A percentile compares a stretch with the other conserved stretches of the same genome.
Conservation (phyloP, 2,888 invertebrate genomes). For the Drosophila quinaria region DNA sequence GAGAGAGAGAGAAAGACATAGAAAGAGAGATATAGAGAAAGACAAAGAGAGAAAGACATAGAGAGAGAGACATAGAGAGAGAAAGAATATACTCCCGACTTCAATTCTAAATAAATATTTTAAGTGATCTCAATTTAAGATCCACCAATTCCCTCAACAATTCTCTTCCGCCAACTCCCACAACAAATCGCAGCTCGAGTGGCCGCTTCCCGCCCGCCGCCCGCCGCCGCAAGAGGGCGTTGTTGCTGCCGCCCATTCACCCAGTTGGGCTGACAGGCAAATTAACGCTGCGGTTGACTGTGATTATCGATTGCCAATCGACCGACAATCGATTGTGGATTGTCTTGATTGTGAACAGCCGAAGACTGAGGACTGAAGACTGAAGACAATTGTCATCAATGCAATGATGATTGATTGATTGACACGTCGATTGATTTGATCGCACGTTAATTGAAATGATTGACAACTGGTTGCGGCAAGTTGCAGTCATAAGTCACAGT, state of each 20-base stretch:
- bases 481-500: constrained; percentile 37
- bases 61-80: background rate
- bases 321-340: constrained; percentile 17
- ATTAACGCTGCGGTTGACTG: constrained; percentile 23
- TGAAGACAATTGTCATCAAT: constrained; percentile 31
- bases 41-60: background rate
- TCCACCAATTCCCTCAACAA: background rate
- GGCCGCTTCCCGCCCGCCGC: background rate
- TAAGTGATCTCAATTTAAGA: background rate
- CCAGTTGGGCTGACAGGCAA: constrained; percentile 14
- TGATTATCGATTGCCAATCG: constrained; percentile 12
- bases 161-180: no score
- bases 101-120: background rate
- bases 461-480: constrained; percentile 54
- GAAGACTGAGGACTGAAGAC: background rate
- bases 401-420: constrained; percentile 66
- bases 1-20: background rate
- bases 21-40: background rate
- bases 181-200: no score
- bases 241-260: background rate
- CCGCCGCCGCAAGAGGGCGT: constrained; percentile 2
- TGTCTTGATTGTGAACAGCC: constrained; percentile 29
- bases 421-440: constrained; percentile 78
- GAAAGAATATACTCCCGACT: background rate
- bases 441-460: constrained; percentile 80